Base-by-base conservation (phyloP, 2,888 invertebrate species). In the Lithophane socia region DNA sequence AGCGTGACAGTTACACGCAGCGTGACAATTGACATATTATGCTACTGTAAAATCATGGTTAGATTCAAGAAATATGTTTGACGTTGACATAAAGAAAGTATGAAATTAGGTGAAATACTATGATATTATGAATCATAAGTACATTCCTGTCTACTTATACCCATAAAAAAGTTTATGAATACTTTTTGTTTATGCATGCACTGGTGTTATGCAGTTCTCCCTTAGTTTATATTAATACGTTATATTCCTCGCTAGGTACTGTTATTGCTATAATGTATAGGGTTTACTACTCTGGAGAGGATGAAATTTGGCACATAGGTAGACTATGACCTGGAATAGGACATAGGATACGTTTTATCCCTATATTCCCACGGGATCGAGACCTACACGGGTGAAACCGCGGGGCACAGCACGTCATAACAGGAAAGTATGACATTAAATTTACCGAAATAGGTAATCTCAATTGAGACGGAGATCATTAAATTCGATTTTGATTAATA, bases 61-160 rank as follows among this genome's bases (percentile, higher is more conserved):
- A 44, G 42, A 13, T 3, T 75, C 4, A 42, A n/a, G 2, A 54
- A 13, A 60, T 47, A 68, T 52, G 18, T 52, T 52, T n/a, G 12
- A 56, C 9, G 0, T 7, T 47, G 7, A 29, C 16, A 9, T 52
- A n/a, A 37, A 52, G 0, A 3, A 58, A 24, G 49, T 60, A 29
- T 12, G 10, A 42, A 18, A 42, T 12, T 42, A 54, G 8, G n/a
- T 74, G 7, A 66, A 47, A 54, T 65, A 67, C 29, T n/a, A n/a
- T n/a, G 4, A 63, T 74, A 80, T 37, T 37, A 68, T 73, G 65
- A 74, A 80, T 80, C 52, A 47, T 52, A 44, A 54, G 49, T n/a
- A 68, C 16, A 54, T 64, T 63, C 8, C 5, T 54, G 24, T 58
- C 21, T 54, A 37, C 63, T 58, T 18, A 8, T 44, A 52, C 7